A percentile compares a stretch with the other conserved stretches of the same genome.
phyloP scores from a whole-genome alignment of 2,797 vertebrate species.

The Neosilurus hyrtlii region DNA sequence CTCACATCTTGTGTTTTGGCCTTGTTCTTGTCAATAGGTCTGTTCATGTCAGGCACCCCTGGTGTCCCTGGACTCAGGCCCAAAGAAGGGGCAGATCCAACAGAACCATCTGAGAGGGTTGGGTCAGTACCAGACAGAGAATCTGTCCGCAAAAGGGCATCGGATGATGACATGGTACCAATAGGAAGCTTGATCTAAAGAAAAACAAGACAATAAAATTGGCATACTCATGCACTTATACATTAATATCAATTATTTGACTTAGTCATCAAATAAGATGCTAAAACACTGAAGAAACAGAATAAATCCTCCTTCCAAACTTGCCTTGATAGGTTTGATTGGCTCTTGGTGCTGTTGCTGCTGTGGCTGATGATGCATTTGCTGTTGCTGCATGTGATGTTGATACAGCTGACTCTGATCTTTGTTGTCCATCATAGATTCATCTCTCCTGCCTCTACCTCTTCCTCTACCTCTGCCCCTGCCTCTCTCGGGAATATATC shows the following conservation, averaged over 20 bases:
- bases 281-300: neutral
- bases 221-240: neutral
- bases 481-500: constrained; percentile 69
- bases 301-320: constrained; percentile 21
- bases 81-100: constrained; percentile 78
- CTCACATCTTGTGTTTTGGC: constrained; percentile 82
- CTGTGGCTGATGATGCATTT: constrained; percentile 60
- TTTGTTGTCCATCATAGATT: constrained; percentile 73
- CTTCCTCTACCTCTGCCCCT: constrained; percentile 79
- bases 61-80: constrained; percentile 73
- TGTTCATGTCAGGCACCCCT: constrained; percentile 77
- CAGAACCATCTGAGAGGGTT: constrained; percentile 77
- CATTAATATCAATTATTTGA: neutral
- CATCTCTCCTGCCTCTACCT: constrained; percentile 78
- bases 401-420: constrained; percentile 73
- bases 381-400: constrained; percentile 71
- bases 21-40: constrained; percentile 85
- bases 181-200: constrained; percentile 76
- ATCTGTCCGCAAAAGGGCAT: constrained; percentile 76
- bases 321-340: constrained; percentile 88
- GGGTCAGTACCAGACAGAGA: constrained; percentile 79
- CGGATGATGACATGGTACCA: constrained; percentile 71
- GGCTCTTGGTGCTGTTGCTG: constrained; percentile 72
- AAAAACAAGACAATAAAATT: constrained; percentile 31
- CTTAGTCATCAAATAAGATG: neutral